Evolutionary conservation across 2,113 vertebrate species (phyloP), one percentile per base, ranked within the genome.

Genomic region (Numida meleagris): DNA sequence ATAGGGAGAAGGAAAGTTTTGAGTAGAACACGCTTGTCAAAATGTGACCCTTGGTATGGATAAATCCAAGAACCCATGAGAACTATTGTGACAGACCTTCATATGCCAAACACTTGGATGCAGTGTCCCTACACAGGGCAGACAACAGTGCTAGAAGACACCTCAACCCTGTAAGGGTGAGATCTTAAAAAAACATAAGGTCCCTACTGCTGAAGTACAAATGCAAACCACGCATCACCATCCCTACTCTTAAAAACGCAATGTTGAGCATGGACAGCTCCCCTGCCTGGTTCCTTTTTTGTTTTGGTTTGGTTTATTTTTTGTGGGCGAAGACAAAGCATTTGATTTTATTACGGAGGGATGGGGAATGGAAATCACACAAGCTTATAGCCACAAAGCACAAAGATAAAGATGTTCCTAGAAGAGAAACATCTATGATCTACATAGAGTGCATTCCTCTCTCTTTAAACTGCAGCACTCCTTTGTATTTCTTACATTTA

Each of bases 1-100:
- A 42, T 21, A 9, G 21, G 31, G 40, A 73, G 53, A 85, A 87
- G 21, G 36, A 4, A 82, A 80, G 24, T 51, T 66, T 25, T 23
- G 15, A 80, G 42, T 9, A 74, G 42, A 25, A 72, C 11, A 48
- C 2, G 1, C 18, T 84, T 40, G 50, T 33, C 45, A 82, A 82
- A 82, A 72, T 0, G 1, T 58, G 27, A 11, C 18, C 36, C 33
- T 72, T 2, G 1, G 2, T 57, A 74, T 1, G 11, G 24, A 65
- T 29, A 27, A 72, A 40, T 21, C 72, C 59, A 58, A 90, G 51
- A 74, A 77, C 7, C 11, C 31, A 36, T 0, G 2, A 63, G 9
- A 25, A 46, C 42, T 40, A 25, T 7, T 14, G 10, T 12, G 18
- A 53, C 6, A 86, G 40, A 63, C 19, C 38, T 45, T 31, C 6